Evolutionary conservation across 2,888 invertebrate species (phyloP).

Genomic region (Orthosia gothica): DNA sequence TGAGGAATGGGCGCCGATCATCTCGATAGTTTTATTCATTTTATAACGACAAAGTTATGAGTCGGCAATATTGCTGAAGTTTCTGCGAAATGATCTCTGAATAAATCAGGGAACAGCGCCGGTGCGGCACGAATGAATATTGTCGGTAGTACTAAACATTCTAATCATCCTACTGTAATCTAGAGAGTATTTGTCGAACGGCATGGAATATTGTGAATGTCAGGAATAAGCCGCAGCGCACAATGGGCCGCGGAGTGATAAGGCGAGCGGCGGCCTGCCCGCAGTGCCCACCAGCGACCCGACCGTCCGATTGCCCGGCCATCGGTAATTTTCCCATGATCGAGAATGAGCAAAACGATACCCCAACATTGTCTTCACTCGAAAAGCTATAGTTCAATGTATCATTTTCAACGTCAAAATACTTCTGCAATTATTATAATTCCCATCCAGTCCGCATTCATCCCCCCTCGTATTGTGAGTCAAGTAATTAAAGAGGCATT

Average conservation of each 20-base stretch:
- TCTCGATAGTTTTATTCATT: slow-evolving; percentile 74
- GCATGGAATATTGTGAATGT: slow-evolving; percentile 85
- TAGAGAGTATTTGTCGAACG: slow-evolving; percentile 81
- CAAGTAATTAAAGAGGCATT: slow-evolving; percentile 57
- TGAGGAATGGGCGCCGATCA: slow-evolving; percentile 79
- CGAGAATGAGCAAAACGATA: slow-evolving; percentile 78
- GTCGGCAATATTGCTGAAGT: slow-evolving; percentile 61
- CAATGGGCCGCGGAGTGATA: slow-evolving; percentile 82
- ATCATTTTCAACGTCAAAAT: slow-evolving; percentile 68
- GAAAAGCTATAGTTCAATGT: slow-evolving; percentile 71
- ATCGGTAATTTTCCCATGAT: slow-evolving; percentile 88
- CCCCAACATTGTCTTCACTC: slow-evolving; percentile 75
- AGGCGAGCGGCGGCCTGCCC: slow-evolving; percentile 68
- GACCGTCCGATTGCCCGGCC: slow-evolving; percentile 77
- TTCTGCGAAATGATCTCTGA: slow-evolving; percentile 61
- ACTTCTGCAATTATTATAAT: slow-evolving; percentile 47
- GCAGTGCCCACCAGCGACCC: slow-evolving; percentile 63
- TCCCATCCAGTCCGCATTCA: slow-evolving; percentile 15
- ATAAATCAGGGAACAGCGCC: slow-evolving; percentile 50
- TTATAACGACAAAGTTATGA: slow-evolving; percentile 67
- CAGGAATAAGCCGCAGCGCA: slow-evolving; percentile 76
- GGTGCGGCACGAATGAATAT: slow-evolving; percentile 61
- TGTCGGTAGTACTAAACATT: slow-evolving; percentile 78
- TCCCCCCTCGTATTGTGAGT: slow-evolving; percentile 36
- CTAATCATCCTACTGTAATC: slow-evolving; percentile 83